Base-by-base conservation (phyloP, 2,797 vertebrate species). In the Acridotheres tristis region DNA sequence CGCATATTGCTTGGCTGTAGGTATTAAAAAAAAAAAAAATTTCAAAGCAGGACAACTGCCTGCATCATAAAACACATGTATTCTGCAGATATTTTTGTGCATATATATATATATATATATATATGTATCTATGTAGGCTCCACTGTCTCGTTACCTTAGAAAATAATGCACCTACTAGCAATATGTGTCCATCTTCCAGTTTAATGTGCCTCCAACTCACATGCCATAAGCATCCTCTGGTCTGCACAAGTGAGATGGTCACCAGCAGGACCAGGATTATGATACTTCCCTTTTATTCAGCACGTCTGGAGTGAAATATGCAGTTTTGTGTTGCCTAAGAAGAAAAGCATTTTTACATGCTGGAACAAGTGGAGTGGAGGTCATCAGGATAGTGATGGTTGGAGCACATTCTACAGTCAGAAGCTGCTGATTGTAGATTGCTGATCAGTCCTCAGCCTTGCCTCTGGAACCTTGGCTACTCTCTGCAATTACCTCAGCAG, bases 1-100 rank as follows among this genome's bases (percentile, higher is more conserved):
- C 40, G 65, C 15, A 7, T 55, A 40, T 2, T 2, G 9, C 7
- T 55, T 51, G 27, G 3, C 2, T 15, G 2, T 6, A 30, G 26
- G 18, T 12, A 45, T 22, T 45, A 13, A 82, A 66, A 18, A 61
- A 74, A 59, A 36, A 9, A 29, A 19, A 11, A 42, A 42, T 34
- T 54, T 55, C 29, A 6, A 69, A 79, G 20, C 12, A 48, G 32
- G 9, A 83, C n/a, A 76, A n/a, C n/a, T 34, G 10, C 19, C 50
- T 89, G 12, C 32, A n/a, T 45, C n/a, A 51, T 42, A 55, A 72
- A 67, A 23, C 12, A 22, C n/a, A 26, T 3, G 2, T 34, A 38
- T 65, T 62, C 32, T 71, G 68, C 23, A 48, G 26, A 36, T 38
- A 22, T 51, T 89, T 90, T 55, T 59, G 8, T 78, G 16, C 11